These are phyloP conservation scores for Proales similis DNA, from an alignment of 1,140 invertebrate genomes.

Conservation along the genomic window DNA sequence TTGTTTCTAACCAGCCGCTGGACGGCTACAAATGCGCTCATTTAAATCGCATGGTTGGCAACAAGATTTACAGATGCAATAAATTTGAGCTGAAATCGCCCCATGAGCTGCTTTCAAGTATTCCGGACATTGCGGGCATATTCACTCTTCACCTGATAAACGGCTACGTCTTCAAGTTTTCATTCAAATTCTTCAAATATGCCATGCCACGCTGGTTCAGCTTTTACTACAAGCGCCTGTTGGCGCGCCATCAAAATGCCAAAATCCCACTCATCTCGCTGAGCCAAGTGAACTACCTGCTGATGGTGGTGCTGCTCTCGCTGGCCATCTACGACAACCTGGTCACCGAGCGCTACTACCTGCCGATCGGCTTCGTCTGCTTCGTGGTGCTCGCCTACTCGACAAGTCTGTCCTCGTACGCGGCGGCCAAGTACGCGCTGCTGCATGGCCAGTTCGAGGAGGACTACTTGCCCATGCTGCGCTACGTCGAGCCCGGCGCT, in stretches of 20 bases:
- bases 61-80: constrained; percentile 19
- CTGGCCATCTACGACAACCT: constrained; percentile 30
- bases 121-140: constrained; percentile 17
- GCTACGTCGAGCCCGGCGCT: no score
- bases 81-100: constrained; percentile 28
- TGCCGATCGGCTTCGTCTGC: constrained; percentile 30
- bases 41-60: constrained; percentile 6
- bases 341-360: constrained; percentile 20
- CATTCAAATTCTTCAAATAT: constrained; percentile 6
- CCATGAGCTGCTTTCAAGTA: constrained; percentile 21
- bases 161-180: constrained; percentile 2
- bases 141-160: constrained; percentile 10
- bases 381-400: constrained; percentile 30
- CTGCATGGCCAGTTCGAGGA: constrained; percentile 13
- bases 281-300: constrained; percentile 19
- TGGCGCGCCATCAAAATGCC: not conserved
- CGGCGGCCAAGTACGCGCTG: constrained; percentile 29
- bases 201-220: no score
- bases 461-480: not conserved
- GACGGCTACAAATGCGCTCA: constrained; percentile 10
- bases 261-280: constrained; percentile 7
- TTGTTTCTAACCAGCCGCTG: not conserved
- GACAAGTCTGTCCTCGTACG: constrained; percentile 21
- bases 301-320: constrained; percentile 9
- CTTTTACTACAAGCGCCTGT: not conserved